These are phyloP conservation scores for Pygmarrhopalites habei DNA, from an alignment of 1,140 invertebrate species.

Conservation along the genomic window DNA sequence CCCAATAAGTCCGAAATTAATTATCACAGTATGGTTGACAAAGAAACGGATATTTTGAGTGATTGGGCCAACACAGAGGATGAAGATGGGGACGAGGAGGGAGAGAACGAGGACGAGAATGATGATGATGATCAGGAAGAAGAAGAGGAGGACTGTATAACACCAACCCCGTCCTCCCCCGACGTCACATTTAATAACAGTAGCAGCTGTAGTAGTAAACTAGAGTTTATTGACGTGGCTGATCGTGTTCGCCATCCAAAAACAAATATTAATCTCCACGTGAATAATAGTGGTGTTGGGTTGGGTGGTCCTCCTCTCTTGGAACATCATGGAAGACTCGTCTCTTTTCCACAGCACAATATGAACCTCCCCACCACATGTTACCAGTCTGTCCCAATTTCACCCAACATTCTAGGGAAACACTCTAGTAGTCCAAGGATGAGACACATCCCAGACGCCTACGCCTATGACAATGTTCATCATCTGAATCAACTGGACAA, in stretches of 20 bases:
- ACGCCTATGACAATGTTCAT: neutral
- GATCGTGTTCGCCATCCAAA: neutral
- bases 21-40: neutral
- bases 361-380: constrained; percentile 20
- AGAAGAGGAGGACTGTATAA: constrained; percentile 13
- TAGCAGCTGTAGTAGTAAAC: constrained; percentile 18
- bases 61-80: constrained; percentile 37
- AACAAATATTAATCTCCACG: constrained; percentile 4
- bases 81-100: constrained; percentile 2
- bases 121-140: neutral
- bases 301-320: no score
- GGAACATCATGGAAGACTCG: constrained; percentile 1
- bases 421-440: neutral
- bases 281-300: neutral
- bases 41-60: constrained; percentile 31
- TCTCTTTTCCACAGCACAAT: constrained; percentile 16
- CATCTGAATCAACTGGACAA: neutral
- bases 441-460: neutral
- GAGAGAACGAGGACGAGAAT: neutral
- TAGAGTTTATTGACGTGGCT: constrained; percentile 17
- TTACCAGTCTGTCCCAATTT: neutral
- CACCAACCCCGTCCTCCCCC: constrained; percentile 28
- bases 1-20: no score
- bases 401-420: neutral
- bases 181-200: constrained; percentile 17